Evolutionary conservation across 2,113 vertebrate species (phyloP).

Genomic region (Prolemur simus): DNA sequence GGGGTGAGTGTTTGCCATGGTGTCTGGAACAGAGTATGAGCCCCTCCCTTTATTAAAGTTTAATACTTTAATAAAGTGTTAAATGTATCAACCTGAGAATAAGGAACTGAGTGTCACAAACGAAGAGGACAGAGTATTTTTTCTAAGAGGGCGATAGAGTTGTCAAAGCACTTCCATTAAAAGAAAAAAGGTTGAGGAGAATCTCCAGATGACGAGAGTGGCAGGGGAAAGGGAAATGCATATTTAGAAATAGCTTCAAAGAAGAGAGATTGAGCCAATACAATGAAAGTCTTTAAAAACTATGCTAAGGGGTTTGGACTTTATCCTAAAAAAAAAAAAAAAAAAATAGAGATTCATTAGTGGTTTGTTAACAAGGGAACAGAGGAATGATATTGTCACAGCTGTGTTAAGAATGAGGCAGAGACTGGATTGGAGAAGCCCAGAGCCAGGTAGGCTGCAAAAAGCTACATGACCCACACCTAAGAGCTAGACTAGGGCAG

Average conservation of each 20-base stretch:
- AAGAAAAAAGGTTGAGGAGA: background rate
- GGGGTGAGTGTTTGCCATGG: background rate
- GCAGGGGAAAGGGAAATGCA: accelerated
- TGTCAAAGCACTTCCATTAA: background rate
- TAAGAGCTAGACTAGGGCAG: background rate
- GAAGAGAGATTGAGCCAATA: background rate
- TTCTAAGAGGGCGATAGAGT: background rate
- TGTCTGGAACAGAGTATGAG: background rate
- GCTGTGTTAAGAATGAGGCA: background rate
- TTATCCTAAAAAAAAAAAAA: background rate
- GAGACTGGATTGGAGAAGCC: background rate
- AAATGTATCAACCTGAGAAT: background rate
- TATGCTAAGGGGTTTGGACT: background rate
- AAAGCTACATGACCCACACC: background rate
- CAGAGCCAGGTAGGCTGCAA: background rate
- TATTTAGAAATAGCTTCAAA: background rate
- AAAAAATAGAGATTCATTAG: background rate
- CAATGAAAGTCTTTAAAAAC: background rate
- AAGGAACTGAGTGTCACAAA: background rate
- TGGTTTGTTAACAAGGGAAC: background rate
- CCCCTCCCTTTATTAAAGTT: too few species aligned
- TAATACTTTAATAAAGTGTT: background rate
- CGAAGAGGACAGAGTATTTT: background rate
- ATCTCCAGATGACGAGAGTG: too few species aligned
- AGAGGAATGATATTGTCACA: background rate